Evolutionary conservation across 2,113 vertebrate species (phyloP).

Genomic region (Alaudala cheleensis): DNA sequence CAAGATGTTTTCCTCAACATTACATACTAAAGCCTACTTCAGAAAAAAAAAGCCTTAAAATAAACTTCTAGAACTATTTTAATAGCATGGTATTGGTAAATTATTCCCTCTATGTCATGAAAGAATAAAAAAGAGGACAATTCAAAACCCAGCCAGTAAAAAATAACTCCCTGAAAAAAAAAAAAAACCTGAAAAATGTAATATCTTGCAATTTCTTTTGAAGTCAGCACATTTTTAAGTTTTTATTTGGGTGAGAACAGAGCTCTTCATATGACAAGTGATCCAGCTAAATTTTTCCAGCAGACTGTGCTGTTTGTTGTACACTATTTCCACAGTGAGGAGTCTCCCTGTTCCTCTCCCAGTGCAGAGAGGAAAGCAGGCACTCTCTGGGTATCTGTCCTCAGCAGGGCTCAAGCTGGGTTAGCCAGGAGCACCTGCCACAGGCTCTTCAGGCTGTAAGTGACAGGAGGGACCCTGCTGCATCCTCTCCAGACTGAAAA

Average conservation of each 20-base stretch:
- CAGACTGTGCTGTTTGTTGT: not conserved
- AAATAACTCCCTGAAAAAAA: not conserved
- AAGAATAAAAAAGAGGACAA: not conserved
- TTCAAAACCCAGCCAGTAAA: not conserved
- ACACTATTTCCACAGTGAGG: not conserved
- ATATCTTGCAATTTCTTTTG: not conserved
- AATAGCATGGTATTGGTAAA: not conserved
- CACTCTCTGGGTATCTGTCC: not conserved
- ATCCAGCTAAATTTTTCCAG: conserved; percentile 10
- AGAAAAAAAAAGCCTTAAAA: not conserved
- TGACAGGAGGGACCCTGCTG: not conserved
- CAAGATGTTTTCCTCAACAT: not conserved
- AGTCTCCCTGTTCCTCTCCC: not conserved
- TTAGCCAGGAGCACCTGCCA: not conserved
- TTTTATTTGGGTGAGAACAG: conserved; percentile 25
- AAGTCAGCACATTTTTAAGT: not conserved
- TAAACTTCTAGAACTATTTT: not conserved
- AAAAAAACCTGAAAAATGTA: not conserved
- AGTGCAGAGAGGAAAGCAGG: not conserved
- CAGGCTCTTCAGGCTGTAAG: not conserved
- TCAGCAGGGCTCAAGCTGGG: not conserved
- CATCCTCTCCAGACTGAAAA: not conserved
- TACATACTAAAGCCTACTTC: not conserved
- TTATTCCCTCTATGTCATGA: not conserved
- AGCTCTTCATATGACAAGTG: not conserved